Conservation (phyloP, 1,140 invertebrate genomes). For the Caenorhabditis remanei region DNA sequence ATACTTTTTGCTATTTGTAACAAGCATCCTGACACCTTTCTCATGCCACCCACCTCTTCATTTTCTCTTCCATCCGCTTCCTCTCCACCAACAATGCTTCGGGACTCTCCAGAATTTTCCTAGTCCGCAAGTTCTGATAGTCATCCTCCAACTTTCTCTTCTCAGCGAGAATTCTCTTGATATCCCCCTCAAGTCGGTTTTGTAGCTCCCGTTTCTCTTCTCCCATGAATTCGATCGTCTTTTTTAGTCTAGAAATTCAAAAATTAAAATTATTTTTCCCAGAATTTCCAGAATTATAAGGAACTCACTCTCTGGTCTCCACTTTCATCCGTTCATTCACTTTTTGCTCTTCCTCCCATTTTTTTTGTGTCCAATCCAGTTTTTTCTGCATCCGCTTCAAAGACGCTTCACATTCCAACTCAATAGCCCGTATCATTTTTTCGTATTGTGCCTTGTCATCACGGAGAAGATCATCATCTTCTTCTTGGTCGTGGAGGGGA, state of each 20-base stretch:
- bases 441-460: slow-evolving; percentile 6
- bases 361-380: not conserved
- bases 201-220: not conserved
- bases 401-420: not conserved
- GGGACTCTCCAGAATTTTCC: not conserved
- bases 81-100: not conserved
- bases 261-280: no score
- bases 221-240: not conserved
- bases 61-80: not conserved
- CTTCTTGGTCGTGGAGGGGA: no score
- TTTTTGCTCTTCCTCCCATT: not conserved
- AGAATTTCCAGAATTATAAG: not conserved
- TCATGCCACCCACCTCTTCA: not conserved
- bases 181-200: not conserved
- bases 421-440: not conserved
- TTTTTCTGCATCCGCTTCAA: not conserved
- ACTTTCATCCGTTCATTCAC: not conserved
- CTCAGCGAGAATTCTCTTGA: not conserved
- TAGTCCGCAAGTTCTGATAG: not conserved
- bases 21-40: no score
- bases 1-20: no score
- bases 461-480: not conserved
- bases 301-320: not conserved
- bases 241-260: not conserved
- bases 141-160: not conserved